Evolutionary conservation across 1,140 invertebrate genomes (phyloP), one percentile per base, ranked within the genome.

Genomic region (Zelostemma sp.): DNA sequence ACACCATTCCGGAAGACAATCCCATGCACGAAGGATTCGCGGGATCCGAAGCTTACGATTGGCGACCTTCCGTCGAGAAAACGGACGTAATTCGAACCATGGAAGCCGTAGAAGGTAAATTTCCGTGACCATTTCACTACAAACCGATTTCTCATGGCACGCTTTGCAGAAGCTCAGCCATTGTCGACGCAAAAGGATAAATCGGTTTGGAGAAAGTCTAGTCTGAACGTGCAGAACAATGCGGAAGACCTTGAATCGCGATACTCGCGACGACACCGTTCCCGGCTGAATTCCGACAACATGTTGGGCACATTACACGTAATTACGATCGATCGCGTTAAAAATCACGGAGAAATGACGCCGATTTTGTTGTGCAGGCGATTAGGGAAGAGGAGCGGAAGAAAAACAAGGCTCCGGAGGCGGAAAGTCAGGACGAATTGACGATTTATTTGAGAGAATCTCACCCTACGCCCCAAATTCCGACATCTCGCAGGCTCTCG

Each of bases 21-120:
- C 79, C 76, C 4, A 60, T 70, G 14, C 74, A 67, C 4, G 75
- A 87, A 53, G 72, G 77, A 59, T 92, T 92, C 75, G 59, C 58
- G 21, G 64, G 69, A 69, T 86, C 90, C 38, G 86, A 90, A 38
- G 89, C 91, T 16, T 92, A 92, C 74, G 93, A 95, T 73, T 93
- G 94, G 93, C 91, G 90, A 70, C 93, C 93, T 12, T 91, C 90
- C 9, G 89, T 93, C 6, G 92, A 95, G 64, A 93, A 91, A 76
- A 91, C 91, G 15, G 94, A 95, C 82, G 91, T 95, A 28, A 92
- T 95, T 68, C 87, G 90, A 48, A 91, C 93, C 17, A 92, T 96
- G 87, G 93, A 96, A 86, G 91, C 93, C 21, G 93, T 96, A 55
- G 94, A 95, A 88, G 92, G 93, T 93, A 82, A 58, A 15, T 43